These are phyloP conservation scores for Perizoma affinitatum DNA, from an alignment of 2,888 invertebrate genomes.

Conservation along the genomic window DNA sequence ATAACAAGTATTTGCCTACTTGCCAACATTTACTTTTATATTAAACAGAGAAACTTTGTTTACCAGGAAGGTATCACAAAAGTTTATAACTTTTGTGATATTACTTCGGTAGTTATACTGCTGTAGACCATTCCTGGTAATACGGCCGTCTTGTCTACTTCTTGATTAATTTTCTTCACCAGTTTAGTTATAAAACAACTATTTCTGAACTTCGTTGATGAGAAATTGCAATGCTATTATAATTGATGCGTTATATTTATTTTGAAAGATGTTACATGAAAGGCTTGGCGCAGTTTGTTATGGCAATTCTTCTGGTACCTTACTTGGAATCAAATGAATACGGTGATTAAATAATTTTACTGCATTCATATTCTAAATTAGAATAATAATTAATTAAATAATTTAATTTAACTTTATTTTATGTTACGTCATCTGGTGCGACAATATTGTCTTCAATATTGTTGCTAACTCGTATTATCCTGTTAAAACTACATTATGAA, in stretches of 20 bases:
- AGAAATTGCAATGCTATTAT: conserved; percentile 4
- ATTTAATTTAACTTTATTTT: too few species aligned
- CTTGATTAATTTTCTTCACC: conserved; percentile 53
- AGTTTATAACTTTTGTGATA: too few species aligned
- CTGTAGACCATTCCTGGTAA: conserved; percentile 32
- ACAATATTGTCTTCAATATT: too few species aligned
- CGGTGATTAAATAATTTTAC: neutral
- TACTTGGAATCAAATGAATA: too few species aligned
- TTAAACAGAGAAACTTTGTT: conserved; percentile 46
- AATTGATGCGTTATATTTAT: conserved; percentile 1
- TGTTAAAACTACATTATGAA: too few species aligned
- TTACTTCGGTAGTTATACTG: conserved; percentile 39
- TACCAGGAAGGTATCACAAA: conserved; percentile 49
- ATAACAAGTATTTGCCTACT: conserved; percentile 25
- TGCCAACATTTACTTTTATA: conserved; percentile 37
- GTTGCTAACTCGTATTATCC: too few species aligned
- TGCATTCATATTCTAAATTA: too few species aligned
- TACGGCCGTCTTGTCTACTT: conserved; percentile 45
- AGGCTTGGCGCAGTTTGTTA: too few species aligned
- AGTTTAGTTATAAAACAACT: conserved; percentile 32
- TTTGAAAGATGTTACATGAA: too few species aligned
- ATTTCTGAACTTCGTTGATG: conserved; percentile 5
- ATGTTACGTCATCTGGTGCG: too few species aligned
- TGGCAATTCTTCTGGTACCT: too few species aligned
- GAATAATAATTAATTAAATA: too few species aligned